Base-by-base conservation (phyloP, 2,888 invertebrate genomes). In the Polylopha cassiicola region DNA sequence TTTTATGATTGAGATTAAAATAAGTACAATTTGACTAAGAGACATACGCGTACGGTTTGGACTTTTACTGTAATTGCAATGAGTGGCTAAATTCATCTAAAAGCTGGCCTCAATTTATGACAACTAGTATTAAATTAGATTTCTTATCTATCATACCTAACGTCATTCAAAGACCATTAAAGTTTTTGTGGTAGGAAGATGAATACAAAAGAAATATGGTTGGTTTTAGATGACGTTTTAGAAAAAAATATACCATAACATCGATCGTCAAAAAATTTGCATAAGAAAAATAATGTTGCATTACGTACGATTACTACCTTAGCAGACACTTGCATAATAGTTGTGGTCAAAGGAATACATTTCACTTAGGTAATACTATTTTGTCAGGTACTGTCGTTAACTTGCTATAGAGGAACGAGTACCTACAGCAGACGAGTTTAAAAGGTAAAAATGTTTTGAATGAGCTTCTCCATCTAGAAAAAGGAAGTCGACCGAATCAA, bases 61-160 rank as follows among this genome's bases (percentile, higher is more conserved):
- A 43, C 44, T 38, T 29, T 31, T 37, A 43, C 29, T 41, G 43
- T 43, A 48, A 45, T 44, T 46, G 43, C 47, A 38, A 50, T 55
- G 47, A 58, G 51, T 58, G 53, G 50, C 59, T 48, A 54, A 54
- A 61, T 55, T 48, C n/a, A n/a, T n/a, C n/a, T 48, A 42, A 39
- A 39, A 44, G 53, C 38, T 64, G 76, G 46, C 73, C 73, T 65
- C 60, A 69, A 66, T 78, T 58, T 52, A 8, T 13, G 13, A 42
- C 48, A 50, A 49, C 45, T 58, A 53, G 55, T 73, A 77, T 76
- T 74, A 67, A 53, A 66, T 73, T 59, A 71, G 63, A 73, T 72
- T 69, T 66, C 52, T 46, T 61, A 75, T 72, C 68, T 65, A 73
- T 74, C 69, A 68, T 65, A 67, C 52, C 56, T 51, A 59, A 61